Evolutionary conservation across 2,888 invertebrate genomes (phyloP), one percentile per base, ranked within the genome.

Genomic region (Xylocampa areola): DNA sequence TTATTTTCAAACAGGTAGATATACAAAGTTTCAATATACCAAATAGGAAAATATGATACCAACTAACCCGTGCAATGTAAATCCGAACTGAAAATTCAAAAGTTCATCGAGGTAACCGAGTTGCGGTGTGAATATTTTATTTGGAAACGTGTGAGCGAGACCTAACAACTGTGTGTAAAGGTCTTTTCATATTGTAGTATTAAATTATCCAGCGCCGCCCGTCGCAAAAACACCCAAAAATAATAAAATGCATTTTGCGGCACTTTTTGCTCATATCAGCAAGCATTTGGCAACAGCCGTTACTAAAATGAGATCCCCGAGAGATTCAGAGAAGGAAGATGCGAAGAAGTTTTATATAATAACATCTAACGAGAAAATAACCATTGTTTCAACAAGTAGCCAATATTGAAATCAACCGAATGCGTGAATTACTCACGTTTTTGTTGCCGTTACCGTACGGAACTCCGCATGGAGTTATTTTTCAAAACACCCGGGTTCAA

Each of bases 111-210:
- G 48, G 70, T 73, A 72, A 76, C 77, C 36, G 36, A 61, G 68
- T 67, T 73, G 63, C 47, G 67, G 64, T 66, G 68, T 75, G 78
- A 79, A 81, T 81, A 80, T 76, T 80, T 80, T 73, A 80, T 78
- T 67, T 59, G 47, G 62, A 67, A 74, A 64, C 50, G 57, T 75
- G 69, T 63, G 63, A 62, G 70, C 54, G 53, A 57, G 49, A 57
- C 63, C 66, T 72, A 66, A 69, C 63, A 69, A 66, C 65, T 62
- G 47, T 59, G 64, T 61, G 55, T 59, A 51, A 41, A 66, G 63
- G 67, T 64, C 51, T 66, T 63, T 67, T 51, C 63, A 67, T 69
- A 72, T 63, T 40, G 43, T 47, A 62, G 47, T 69, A 73, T 73
- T 73, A 72, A 66, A 72, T 71, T 77, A 55, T 57, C 70, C 52